Evolutionary conservation across 2,888 invertebrate genomes (phyloP).

Genomic region (Corbicula japonica): DNA sequence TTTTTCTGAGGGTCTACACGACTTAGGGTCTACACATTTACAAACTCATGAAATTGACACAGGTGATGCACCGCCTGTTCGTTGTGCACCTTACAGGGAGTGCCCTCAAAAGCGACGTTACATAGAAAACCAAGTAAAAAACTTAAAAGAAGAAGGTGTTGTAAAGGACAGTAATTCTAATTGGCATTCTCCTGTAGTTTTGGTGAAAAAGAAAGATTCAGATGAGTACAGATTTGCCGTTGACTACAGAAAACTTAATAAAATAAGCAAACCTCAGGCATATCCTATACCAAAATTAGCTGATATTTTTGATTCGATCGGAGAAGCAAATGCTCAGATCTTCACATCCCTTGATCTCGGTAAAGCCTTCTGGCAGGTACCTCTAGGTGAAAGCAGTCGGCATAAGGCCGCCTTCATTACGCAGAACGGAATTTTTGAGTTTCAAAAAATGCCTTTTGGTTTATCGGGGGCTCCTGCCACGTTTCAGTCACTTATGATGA

Average conservation of each 20-base stretch:
- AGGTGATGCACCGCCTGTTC: slow-evolving; percentile 45
- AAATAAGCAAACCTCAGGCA: slow-evolving; percentile 41
- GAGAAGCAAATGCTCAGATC: slow-evolving; percentile 47
- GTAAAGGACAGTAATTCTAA: slow-evolving; percentile 50
- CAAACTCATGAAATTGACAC: slow-evolving; percentile 43
- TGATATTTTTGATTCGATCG: slow-evolving; percentile 59
- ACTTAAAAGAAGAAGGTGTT: slow-evolving; percentile 35
- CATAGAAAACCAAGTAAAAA: slow-evolving; percentile 23
- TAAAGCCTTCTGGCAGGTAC: slow-evolving; percentile 59
- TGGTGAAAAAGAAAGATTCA: slow-evolving; percentile 9
- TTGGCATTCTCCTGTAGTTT: slow-evolving; percentile 55
- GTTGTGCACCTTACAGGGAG: slow-evolving; percentile 40
- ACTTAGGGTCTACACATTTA: slow-evolving; percentile 47
- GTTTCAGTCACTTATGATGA: slow-evolving; percentile 44
- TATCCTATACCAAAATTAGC: slow-evolving; percentile 56
- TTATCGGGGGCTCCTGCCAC: slow-evolving; percentile 32
- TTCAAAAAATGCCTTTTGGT: slow-evolving; percentile 51
- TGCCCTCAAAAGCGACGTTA: slow-evolving; percentile 40
- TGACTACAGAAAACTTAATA: slow-evolving; percentile 54
- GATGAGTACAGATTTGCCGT: slow-evolving; percentile 55
- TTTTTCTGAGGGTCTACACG: slow-evolving; percentile 50
- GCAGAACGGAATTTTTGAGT: slow-evolving; percentile 53
- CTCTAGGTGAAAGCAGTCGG: slow-evolving; percentile 26
- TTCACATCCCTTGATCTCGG: slow-evolving; percentile 58
- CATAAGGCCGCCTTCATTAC: slow-evolving; percentile 54